Evolutionary conservation across 2,888 invertebrate species (phyloP).

Genomic region (Cephus pulcher): DNA sequence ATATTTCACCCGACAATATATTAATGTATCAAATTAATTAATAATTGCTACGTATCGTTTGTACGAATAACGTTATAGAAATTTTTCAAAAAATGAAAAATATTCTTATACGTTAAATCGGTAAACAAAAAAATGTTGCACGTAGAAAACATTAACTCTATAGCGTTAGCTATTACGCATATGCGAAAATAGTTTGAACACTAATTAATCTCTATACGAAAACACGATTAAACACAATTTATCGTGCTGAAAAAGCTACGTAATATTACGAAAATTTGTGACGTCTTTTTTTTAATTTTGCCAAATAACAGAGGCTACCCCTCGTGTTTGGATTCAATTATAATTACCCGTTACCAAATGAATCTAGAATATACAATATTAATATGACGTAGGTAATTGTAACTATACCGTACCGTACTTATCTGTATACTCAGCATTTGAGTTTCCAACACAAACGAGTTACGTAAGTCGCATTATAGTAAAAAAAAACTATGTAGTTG

Average conservation of each 20-base stretch:
- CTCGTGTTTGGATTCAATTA: not conserved
- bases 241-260: not conserved
- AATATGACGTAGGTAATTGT: not conserved
- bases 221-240: not conserved
- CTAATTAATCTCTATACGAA: not conserved
- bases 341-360: not conserved
- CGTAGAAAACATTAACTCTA: not conserved
- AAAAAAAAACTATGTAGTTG: not conserved
- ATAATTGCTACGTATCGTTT: not conserved
- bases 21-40: not conserved
- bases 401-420: not conserved
- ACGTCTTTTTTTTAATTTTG: not conserved
- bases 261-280: not conserved
- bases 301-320: not conserved
- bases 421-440: not conserved
- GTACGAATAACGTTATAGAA: not conserved
- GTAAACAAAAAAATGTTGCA: not conserved
- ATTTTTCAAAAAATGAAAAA: not conserved
- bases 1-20: not conserved
- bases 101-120: not conserved
- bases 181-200: not conserved
- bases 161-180: not conserved
- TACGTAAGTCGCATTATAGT: not conserved
- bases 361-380: not conserved
- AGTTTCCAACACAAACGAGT: not conserved